phyloP scores from a whole-genome alignment of 1,140 invertebrate genomes.

The Thrips palmi region DNA sequence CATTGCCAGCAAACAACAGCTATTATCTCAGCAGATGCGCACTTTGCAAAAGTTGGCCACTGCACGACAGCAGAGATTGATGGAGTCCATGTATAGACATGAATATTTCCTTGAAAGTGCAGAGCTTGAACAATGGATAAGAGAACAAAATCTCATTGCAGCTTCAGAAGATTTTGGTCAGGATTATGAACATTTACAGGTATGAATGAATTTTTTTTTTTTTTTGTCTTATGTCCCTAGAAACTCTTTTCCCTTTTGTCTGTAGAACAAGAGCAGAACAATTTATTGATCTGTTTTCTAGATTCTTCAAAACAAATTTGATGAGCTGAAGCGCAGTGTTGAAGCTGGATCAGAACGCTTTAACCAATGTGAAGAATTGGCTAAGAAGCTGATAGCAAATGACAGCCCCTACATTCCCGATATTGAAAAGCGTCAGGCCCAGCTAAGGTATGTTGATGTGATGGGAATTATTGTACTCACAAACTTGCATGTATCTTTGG shows the following conservation, averaged over 20 bases:
- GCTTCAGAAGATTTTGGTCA: constrained; percentile 91
- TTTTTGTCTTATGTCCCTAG: constrained; percentile 4
- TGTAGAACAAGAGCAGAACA: not conserved
- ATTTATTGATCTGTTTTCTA: constrained; percentile 22
- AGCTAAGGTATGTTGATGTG: constrained; percentile 64
- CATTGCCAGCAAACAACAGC: constrained; percentile 56
- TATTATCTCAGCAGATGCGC: constrained; percentile 58
- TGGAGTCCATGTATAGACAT: constrained; percentile 79
- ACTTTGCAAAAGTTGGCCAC: constrained; percentile 64
- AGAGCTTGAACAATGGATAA: constrained; percentile 88
- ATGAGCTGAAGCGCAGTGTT: constrained; percentile 83
- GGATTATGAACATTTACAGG: constrained; percentile 88
- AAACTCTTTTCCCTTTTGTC: constrained; percentile 9
- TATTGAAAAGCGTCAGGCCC: constrained; percentile 71
- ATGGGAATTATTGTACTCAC: no score
- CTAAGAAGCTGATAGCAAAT: constrained; percentile 72
- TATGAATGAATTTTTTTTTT: constrained; percentile 22
- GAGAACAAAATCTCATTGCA: constrained; percentile 77
- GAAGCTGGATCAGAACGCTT: constrained; percentile 84
- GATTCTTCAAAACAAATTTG: constrained; percentile 81
- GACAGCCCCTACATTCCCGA: constrained; percentile 78
- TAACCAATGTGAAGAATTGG: constrained; percentile 78
- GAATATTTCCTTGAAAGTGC: constrained; percentile 82
- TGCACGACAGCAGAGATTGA: constrained; percentile 60
- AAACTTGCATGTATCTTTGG: no score